Base-by-base conservation (phyloP, 2,888 invertebrate genomes). In the Amblyjoppa proteus region DNA sequence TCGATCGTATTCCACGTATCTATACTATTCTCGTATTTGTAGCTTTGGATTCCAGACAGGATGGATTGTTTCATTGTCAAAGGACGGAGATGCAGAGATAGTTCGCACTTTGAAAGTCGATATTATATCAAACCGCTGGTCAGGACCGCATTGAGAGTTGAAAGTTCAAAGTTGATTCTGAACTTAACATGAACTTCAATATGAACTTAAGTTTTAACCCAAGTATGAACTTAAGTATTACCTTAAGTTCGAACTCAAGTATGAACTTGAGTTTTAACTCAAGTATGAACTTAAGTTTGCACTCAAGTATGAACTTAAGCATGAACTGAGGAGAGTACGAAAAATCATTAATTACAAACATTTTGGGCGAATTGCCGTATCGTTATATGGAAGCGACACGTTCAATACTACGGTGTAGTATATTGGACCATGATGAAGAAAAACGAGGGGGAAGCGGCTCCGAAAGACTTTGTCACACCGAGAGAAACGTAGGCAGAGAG, bases 1-100 rank as follows among this genome's bases (percentile, higher is more conserved):
- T 79, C 83, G 74, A 79, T 41, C 74, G 73, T 45, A 58, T 31
- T 34, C 16, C 68, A 25, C 28, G 2, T 11, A 3, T 20, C 56
- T 11, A 9, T 11, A 58, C 11, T 11, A 11, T 58, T 16, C 56
- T 28, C 56, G 25, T 58, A 58, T 11, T 58, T 20, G 20, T 20
- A 25, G 28, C 56, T 25, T 11, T 58, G 9, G 56, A 58, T 25
- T 4, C 25, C 28, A 25, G 20, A 25, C 28, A 25, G 56, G 25
- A 56, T 20, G 20, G 20, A 28, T 25, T 58, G 56, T 58, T 58
- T 58, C 11, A 25, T 58, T 28, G 56, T 11, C 56, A 25, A 58
- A 20, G 56, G 11, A 58, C 11, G 20, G 11, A 11, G 56, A 49
- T 49, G 16, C 45, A 49, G 45, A 3, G 45, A 4, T 49, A 16